Base-by-base conservation (phyloP, 2,888 invertebrate species). In the Macropis europaea region DNA sequence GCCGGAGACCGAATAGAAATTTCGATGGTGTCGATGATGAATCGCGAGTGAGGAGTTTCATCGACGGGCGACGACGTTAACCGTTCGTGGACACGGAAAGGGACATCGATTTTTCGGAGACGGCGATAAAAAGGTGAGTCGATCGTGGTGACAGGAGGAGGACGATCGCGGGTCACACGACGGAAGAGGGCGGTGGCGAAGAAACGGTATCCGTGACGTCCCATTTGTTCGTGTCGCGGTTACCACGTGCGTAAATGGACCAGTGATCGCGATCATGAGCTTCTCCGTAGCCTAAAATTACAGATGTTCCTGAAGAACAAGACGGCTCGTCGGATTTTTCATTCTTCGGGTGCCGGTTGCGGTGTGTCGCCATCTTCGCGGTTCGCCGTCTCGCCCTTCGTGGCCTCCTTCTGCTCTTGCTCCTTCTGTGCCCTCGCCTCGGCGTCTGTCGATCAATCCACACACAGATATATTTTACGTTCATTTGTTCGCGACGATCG, bases 381-480 rank as follows among this genome's bases (percentile, higher is more conserved):
- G 42, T 53, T 80, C n/a, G n/a, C n/a, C n/a, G n/a, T n/a, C 6
- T 82, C 81, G 15, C 22, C 77, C n/a, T 22, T 77, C 6, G 71
- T n/a, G n/a, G n/a, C n/a, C n/a, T n/a, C 57, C 30, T 84, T 82
- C 56, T 86, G 85, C 42, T 87, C 87, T 48, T 81, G 83, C 47
- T 88, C 88, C 60, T 91, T 82, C 89, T 92, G 82, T 26, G 92
- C 92, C 66, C 92, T 90, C 36, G 91, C 91, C 86, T 93, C 93
- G 6, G 93, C 93, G 79, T 93, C 93, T 93, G 89, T 11, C 0
- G 3, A 13, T 2, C 0, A 26, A 15, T 0, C 7, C 2, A 15
- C 15, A 34, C 0, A 2, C 3, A 1, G 19, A 5, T 19, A 6
- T 40, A 26, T 3, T 24, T 38, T n/a, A n/a, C n/a, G n/a, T n/a